Base-by-base conservation (phyloP, 2,113 vertebrate species). In the Poecile atricapillus region DNA sequence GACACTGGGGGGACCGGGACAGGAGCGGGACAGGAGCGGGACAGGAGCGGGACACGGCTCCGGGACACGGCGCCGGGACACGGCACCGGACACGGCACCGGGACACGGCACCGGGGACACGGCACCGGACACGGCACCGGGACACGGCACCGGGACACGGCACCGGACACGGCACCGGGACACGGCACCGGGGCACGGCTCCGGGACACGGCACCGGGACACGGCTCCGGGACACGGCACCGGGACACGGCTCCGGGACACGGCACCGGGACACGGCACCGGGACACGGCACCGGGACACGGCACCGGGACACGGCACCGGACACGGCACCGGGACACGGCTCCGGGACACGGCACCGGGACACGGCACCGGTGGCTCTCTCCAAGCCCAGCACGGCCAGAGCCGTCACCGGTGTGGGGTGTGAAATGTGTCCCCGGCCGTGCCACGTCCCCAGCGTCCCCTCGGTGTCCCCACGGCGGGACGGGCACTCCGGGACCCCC, bases 321-420 rank as follows among this genome's bases (percentile, higher is more conserved):
- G n/a, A n/a, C n/a, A 13, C 2, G 3, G 58, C 22, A 8, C 52
- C 3, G 24, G 79, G 65, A 50, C 46, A 13, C 0, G 16, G 46
- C 56, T 25, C 56, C 13, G 67, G 47, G 41, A 41, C 41, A 43
- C 41, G 15, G 41, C 41, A 13, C 47, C 2, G 19, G 76, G 65
- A 60, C 46, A 15, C 0, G 16, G 46, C 56, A 20, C 56, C 13
- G 56, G 47, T 25, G 39, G 5, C 33, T 25, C 25, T 52, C 25
- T 67, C 31, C 25, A 9, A 25, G 7, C 11, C 55, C 79, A 23
- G 65, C 14, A 9, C 43, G 7, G 5, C 1, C 2, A 47, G 19
- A n/a, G 5, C 52, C 30, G 7, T 27, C 53, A 11, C 35, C 30
- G 11, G 14, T 6, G 7, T 0, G 15, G 4, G 13, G 3, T 21